These are phyloP conservation scores for Pocillopora grandis DNA, from an alignment of 92 coral and sea anemone species.

Conservation along the genomic window DNA sequence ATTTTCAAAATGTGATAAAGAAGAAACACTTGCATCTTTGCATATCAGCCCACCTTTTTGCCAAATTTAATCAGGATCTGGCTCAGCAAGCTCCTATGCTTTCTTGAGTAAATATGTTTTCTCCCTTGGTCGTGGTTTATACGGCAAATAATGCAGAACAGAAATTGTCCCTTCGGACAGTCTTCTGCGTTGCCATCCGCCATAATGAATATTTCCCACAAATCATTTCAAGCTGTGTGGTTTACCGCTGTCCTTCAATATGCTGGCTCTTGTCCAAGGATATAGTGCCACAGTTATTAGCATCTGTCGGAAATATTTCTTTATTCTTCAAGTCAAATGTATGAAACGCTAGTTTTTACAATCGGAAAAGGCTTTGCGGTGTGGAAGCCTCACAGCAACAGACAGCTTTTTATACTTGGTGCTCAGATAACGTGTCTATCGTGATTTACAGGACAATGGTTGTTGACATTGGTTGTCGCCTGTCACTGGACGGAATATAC, in stretches of 20 bases:
- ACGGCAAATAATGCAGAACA: slow-evolving; percentile 83
- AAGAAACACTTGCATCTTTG: background rate
- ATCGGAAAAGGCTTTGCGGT: background rate
- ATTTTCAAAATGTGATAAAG: too few species aligned
- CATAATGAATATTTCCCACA: slow-evolving; percentile 73
- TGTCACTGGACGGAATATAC: slow-evolving; percentile 11
- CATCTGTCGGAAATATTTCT: slow-evolving; percentile 4
- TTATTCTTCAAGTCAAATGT: background rate
- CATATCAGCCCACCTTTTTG: slow-evolving; percentile 70
- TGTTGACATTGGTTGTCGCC: slow-evolving; percentile 8
- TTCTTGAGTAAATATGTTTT: slow-evolving; percentile 85
- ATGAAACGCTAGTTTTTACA: slow-evolving; percentile 2
- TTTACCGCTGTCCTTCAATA: background rate
- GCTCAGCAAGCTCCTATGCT: slow-evolving; percentile 62
- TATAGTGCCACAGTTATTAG: background rate
- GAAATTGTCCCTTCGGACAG: slow-evolving; percentile 45
- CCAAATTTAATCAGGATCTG: slow-evolving; percentile 76
- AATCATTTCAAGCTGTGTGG: slow-evolving; percentile 19
- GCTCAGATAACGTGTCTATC: background rate
- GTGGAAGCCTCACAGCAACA: background rate
- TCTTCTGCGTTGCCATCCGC: slow-evolving; percentile 61
- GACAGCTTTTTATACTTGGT: background rate
- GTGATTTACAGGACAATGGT: slow-evolving; percentile 12
- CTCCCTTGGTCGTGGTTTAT: slow-evolving; percentile 90
- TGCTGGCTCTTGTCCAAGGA: background rate